Percentiles rank a stretch among this genome's conserved stretches.
Evolutionary conservation across 2,113 vertebrate species (phyloP).

Genomic region (Geococcyx californianus): DNA sequence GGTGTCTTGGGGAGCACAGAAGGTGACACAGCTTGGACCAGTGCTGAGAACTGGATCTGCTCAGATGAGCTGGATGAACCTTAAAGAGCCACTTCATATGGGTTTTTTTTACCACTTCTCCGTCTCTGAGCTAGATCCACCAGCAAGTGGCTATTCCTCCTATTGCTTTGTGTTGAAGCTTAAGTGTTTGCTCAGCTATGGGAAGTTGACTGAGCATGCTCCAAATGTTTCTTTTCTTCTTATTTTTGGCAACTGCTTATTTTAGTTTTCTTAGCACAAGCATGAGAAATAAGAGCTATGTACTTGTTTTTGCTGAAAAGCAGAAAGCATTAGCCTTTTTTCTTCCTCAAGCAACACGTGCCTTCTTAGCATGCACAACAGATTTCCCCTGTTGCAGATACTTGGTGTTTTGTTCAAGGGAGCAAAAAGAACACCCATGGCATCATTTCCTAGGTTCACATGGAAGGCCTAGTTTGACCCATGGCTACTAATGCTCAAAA

Average conservation of each 20-base stretch:
- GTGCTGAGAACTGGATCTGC: not conserved
- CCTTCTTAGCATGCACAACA: not conserved
- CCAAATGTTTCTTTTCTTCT: not conserved
- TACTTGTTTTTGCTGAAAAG: not conserved
- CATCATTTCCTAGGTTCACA: not conserved
- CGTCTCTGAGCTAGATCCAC: not conserved
- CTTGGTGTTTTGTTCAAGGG: not conserved
- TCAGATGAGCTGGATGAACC: not conserved
- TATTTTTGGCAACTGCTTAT: not conserved
- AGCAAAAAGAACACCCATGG: not conserved
- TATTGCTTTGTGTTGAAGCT: not conserved
- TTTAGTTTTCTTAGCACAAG: not conserved
- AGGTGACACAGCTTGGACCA: not conserved
- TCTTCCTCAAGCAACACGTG: not conserved
- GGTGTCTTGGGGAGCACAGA: not conserved
- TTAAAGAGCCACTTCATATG: not conserved
- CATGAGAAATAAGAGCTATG: not conserved
- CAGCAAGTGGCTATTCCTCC: not conserved
- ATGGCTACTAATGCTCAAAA: not conserved
- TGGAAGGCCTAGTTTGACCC: not conserved
- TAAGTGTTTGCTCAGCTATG: not conserved
- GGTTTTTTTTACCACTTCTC: not conserved
- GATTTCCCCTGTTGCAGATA: rapidly evolving
- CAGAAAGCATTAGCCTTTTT: not conserved
- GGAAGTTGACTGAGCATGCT: not conserved